A percentile compares a stretch with the other conserved stretches of the same genome.
Conservation (phyloP, 1,140 invertebrate genomes). For the Drosophila punjabiensis region DNA sequence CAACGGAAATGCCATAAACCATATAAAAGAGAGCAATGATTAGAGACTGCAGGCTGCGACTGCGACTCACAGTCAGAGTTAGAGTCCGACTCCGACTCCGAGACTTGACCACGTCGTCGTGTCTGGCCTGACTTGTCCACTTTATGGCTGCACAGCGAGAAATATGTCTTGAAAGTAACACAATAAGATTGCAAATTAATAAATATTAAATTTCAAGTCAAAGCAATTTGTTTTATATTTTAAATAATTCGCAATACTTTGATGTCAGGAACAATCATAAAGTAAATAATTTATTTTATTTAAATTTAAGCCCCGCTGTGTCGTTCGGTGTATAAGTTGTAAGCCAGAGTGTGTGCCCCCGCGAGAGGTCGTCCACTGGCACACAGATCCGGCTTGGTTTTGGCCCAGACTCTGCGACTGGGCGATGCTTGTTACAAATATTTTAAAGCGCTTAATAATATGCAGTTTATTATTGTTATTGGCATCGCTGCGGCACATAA, state of each 20-base stretch:
- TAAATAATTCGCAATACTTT: too few relatives aligned
- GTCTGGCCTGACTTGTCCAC: constrained; percentile 50
- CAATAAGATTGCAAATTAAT: neutral
- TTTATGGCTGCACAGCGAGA: constrained; percentile 10
- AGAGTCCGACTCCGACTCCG: constrained; percentile 9
- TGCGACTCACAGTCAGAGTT: constrained; percentile 15
- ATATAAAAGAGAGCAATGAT: constrained; percentile 68
- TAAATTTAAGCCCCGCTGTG: neutral
- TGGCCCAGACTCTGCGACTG: constrained; percentile 47
- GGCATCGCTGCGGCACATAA: constrained; percentile 74
- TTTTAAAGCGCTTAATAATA: constrained; percentile 81
- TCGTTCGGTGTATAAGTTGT: neutral
- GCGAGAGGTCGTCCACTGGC: constrained; percentile 73
- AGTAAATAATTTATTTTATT: neutral
- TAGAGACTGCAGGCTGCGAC: constrained; percentile 38
- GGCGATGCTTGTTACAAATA: constrained; percentile 72
- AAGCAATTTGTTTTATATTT: neutral
- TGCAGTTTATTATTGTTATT: constrained; percentile 83
- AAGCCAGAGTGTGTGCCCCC: constrained; percentile 63
- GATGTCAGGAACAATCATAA: neutral
- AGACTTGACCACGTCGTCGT: constrained; percentile 68
- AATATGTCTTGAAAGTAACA: neutral
- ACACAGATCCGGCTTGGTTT: constrained; percentile 72
- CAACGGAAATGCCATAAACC: constrained; percentile 62
- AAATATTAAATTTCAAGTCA: neutral